phyloP scores from a whole-genome alignment of 1,140 invertebrate species.

The Bombus cullumanus region DNA sequence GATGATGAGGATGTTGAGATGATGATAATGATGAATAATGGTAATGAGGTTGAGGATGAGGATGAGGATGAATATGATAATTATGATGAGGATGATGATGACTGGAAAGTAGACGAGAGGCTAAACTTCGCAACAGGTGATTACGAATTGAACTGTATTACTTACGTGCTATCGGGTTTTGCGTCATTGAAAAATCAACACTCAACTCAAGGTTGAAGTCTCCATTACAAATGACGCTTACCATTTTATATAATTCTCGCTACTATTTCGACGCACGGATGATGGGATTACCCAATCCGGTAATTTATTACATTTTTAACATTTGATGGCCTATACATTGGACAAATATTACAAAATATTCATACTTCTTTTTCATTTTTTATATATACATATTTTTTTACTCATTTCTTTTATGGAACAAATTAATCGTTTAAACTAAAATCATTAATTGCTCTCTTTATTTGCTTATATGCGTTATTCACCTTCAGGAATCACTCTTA shows the following conservation, averaged over 20 bases:
- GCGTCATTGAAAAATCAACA: not conserved
- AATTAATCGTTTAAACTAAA: not conserved
- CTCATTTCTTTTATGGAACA: not conserved
- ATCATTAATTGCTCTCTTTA: not conserved
- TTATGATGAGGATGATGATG: conserved; percentile 46
- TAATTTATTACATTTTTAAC: not conserved
- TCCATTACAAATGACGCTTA: not conserved
- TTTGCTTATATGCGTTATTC: too few relatives aligned
- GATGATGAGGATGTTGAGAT: conserved; percentile 14
- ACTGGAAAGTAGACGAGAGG: conserved; percentile 56
- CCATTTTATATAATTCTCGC: not conserved
- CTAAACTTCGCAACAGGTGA: conserved; percentile 63
- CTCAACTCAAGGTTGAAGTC: not conserved
- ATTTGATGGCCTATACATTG: not conserved
- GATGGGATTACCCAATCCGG: too few relatives aligned
- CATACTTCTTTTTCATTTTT: not conserved
- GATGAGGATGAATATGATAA: conserved; percentile 30
- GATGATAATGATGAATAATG: conserved; percentile 8
- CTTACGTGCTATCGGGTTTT: conserved; percentile 46
- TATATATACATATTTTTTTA: not conserved
- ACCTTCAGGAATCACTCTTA: too few relatives aligned
- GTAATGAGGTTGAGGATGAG: conserved; percentile 21
- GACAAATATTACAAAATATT: not conserved
- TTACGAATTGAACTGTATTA: conserved; percentile 60
- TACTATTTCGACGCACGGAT: not conserved